These are phyloP conservation scores for Diachrysia chrysitis DNA, from an alignment of 2,888 invertebrate genomes.

Conservation along the genomic window DNA sequence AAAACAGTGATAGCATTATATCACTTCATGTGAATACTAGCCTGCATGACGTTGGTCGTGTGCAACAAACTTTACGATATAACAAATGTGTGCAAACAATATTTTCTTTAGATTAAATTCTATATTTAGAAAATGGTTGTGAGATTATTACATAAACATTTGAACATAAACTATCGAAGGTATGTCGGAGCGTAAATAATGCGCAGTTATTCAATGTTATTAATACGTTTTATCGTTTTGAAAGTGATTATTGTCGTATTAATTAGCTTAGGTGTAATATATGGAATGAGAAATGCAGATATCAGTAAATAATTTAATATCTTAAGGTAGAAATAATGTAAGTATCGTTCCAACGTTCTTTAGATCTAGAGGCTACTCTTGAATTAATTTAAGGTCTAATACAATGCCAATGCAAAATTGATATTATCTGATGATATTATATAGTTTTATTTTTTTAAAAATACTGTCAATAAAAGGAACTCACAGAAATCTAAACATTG, in stretches of 20 bases:
- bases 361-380: too few relatives aligned
- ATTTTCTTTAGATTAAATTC: conserved; percentile 42
- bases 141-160: conserved; percentile 19
- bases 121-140: conserved; percentile 43
- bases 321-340: background rate
- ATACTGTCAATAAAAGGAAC: too few relatives aligned
- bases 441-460: too few relatives aligned
- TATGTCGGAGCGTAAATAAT: conserved; percentile 11
- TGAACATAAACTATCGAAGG: conserved; percentile 15
- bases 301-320: background rate
- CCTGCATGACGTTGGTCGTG: conserved; percentile 19
- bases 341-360: too few relatives aligned
- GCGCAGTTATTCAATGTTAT: conserved; percentile 25
- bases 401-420: too few relatives aligned
- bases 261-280: conserved; percentile 2
- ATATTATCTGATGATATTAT: too few relatives aligned
- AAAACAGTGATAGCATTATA: background rate
- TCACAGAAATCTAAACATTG: too few relatives aligned
- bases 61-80: conserved; percentile 17
- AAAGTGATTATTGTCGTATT: background rate
- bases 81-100: conserved; percentile 26
- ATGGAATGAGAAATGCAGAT: background rate
- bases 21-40: background rate
- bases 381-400: too few relatives aligned
- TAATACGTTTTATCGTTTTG: conserved; percentile 19